Evolutionary conservation across 2,797 vertebrate species (phyloP), one percentile per base, ranked within the genome.

Genomic region (Arremon brunneinucha): DNA sequence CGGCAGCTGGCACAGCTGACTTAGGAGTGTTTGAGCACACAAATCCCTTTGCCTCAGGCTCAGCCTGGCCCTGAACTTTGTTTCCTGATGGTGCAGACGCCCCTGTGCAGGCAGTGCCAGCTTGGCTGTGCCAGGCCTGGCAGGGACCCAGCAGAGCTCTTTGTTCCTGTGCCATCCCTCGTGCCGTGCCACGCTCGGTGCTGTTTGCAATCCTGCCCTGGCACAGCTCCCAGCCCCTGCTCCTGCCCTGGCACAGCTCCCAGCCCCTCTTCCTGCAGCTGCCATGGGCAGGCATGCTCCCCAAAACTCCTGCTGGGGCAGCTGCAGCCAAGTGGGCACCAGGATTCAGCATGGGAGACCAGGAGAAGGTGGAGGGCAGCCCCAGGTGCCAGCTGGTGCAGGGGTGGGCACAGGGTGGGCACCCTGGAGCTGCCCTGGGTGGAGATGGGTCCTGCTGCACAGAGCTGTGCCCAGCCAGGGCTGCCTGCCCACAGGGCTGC

Each of bases 11-110:
- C 41, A 46, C 35, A 35, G 46, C 28, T 44, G 70, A 21, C 13
- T 57, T 12, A 19, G 1, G 6, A 28, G 30, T 10, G 3, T 15
- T 44, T 1, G 5, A 63, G 60, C n/a, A 30, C 6, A 2, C 27
- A 6, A 0, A 0, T 15, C 13, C n/a, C 30, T 69, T 20, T 68
- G 14, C 24, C 32, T 53, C 16, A 14, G 43, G 77, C 43, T 80
- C 76, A 65, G 2, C 43, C n/a, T 18, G 7, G 49, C 53, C 39
- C 72, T 35, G 24, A 30, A 3, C 21, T 78, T 43, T 37, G 19
- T 35, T 65, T 60, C 35, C 71, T 52, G 43, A 4, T 18, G 9
- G 56, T 23, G 32, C 50, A 64, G 55, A 20, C 0, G 0, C 64
- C 22, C 57, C 56, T 6, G 7, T 39, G 26, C 56, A 39, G 57